Conservation (phyloP, 2,113 vertebrate genomes). For the Patagioenas fasciata region DNA sequence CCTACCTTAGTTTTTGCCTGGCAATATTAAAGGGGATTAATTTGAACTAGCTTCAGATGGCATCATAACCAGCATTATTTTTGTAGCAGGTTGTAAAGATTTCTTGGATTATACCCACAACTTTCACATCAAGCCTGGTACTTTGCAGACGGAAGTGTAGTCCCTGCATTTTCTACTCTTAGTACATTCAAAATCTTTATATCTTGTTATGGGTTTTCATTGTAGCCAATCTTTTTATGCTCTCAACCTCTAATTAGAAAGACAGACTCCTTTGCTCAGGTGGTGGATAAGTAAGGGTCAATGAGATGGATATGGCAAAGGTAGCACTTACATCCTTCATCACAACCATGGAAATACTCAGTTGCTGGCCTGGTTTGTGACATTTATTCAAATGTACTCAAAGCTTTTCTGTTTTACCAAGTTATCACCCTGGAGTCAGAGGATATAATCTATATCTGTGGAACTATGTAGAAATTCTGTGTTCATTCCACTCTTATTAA, state of each 20-base stretch:
- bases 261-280: not conserved
- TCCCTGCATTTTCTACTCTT: not conserved
- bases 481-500: not conserved
- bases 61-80: conserved; percentile 4
- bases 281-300: not conserved
- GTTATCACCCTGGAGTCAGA: not conserved
- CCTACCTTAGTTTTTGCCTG: conserved; percentile 16
- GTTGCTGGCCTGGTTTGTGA: not conserved
- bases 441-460: not conserved
- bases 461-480: conserved; percentile 4
- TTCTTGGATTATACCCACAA: not conserved
- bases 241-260: not conserved
- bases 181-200: not conserved
- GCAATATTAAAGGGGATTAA: not conserved
- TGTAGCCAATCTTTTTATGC: not conserved
- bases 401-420: not conserved
- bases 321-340: not conserved
- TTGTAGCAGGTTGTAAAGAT: conserved; percentile 10
- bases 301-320: not conserved
- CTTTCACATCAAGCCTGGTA: not conserved
- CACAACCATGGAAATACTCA: not conserved
- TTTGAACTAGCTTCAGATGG: conserved; percentile 26
- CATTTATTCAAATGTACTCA: not conserved
- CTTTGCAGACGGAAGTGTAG: not conserved
- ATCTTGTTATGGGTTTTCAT: not conserved